Evolutionary conservation across 2,113 vertebrate species (phyloP).

Genomic region (Phainopepla nitens): DNA sequence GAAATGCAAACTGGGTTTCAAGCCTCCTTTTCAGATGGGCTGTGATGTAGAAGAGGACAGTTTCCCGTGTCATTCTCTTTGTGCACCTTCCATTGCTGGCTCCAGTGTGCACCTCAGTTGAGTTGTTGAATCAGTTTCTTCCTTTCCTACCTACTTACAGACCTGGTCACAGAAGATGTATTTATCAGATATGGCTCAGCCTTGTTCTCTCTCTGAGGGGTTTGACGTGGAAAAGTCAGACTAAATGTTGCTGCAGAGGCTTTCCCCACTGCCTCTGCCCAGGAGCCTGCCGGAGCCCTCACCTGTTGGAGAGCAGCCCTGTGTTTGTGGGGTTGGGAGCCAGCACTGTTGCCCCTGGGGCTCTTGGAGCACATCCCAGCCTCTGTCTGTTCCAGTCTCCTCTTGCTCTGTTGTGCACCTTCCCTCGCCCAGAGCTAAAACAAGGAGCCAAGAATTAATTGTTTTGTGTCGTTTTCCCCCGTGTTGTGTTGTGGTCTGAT

Average conservation of each 20-base stretch:
- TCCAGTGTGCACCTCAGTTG: neutral
- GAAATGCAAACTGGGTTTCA: neutral
- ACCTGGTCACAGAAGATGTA: neutral
- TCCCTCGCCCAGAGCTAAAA: conserved; percentile 49
- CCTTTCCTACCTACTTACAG: neutral
- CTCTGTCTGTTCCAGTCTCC: conserved; percentile 24
- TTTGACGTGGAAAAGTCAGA: neutral
- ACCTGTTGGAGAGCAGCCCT: conserved; percentile 64
- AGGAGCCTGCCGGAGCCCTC: neutral
- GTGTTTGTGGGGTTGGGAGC: conserved; percentile 46
- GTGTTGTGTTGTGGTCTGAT: conserved; percentile 16
- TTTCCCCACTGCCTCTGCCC: neutral
- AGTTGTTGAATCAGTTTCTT: neutral
- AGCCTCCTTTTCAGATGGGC: neutral
- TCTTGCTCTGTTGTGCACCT: conserved; percentile 16
- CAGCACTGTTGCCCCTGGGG: conserved; percentile 41
- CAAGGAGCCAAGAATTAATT: conserved; percentile 49
- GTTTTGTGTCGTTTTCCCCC: conserved; percentile 5
- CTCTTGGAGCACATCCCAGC: conserved; percentile 62
- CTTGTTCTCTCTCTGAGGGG: neutral
- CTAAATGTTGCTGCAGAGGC: neutral
- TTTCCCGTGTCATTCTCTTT: neutral
- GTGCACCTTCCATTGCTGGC: neutral
- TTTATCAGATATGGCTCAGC: neutral
- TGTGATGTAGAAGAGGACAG: neutral